A percentile compares a stretch with the other conserved stretches of the same genome.
These are phyloP conservation scores for Haplochromis vanheusdeni DNA, from an alignment of 2,113 vertebrate genomes.

Conservation along the genomic window DNA sequence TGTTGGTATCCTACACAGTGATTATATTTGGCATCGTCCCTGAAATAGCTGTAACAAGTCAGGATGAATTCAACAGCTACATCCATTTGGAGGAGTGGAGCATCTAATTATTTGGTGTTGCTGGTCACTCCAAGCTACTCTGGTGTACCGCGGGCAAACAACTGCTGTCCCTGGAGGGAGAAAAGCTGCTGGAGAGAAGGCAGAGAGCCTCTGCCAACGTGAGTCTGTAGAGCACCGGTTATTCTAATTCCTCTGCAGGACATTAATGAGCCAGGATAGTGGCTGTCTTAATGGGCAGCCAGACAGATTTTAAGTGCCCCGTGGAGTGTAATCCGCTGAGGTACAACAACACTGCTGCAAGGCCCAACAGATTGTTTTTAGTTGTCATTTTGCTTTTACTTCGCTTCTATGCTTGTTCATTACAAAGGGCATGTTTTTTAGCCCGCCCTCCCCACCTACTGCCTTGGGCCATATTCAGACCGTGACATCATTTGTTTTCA, in stretches of 20 bases:
- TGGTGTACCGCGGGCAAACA: constrained; percentile 52
- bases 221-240: constrained; percentile 25
- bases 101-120: constrained; percentile 34
- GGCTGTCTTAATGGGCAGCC: constrained; percentile 55
- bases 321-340: constrained; percentile 55
- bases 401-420: constrained; percentile 39
- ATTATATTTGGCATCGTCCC: constrained; percentile 33
- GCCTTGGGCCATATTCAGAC: not conserved
- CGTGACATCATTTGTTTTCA: not conserved
- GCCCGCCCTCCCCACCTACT: not conserved
- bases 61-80: not conserved
- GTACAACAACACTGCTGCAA: constrained; percentile 43
- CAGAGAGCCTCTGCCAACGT: constrained; percentile 11
- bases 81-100: constrained; percentile 3
- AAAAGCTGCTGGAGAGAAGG: constrained; percentile 39
- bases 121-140: constrained; percentile 34
- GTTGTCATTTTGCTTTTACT: constrained; percentile 30
- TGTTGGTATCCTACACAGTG: not conserved
- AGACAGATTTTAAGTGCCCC: constrained; percentile 59
- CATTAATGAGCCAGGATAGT: constrained; percentile 54
- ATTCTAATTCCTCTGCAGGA: constrained; percentile 54
- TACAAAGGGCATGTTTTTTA: constrained; percentile 23
- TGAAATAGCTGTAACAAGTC: constrained; percentile 26
- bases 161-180: constrained; percentile 42
- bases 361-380: constrained; percentile 41